phyloP scores from a whole-genome alignment of 2,888 invertebrate genomes.

The Mesorhabditis spiculigera region DNA sequence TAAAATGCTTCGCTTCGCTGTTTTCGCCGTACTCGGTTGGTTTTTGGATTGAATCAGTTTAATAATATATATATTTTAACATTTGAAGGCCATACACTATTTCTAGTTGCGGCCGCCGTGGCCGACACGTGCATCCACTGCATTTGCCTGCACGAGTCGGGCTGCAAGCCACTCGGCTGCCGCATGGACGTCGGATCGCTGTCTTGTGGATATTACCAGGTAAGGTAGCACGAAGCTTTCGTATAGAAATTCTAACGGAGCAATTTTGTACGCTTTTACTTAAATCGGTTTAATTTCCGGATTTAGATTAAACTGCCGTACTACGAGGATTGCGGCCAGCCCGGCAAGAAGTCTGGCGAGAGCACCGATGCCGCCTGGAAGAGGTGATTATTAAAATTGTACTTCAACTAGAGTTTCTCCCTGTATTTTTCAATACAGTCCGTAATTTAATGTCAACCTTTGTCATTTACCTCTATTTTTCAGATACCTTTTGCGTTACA shows the following conservation, averaged over 20 bases:
- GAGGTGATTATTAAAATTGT: slow-evolving; percentile 16
- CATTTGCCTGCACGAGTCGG: slow-evolving; percentile 33
- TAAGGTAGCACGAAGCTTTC: background rate
- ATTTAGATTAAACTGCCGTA: slow-evolving; percentile 45
- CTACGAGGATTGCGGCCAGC: slow-evolving; percentile 52
- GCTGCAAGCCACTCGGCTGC: slow-evolving; percentile 31
- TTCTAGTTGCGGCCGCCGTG: slow-evolving; percentile 12
- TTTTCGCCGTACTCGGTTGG: too few relatives aligned
- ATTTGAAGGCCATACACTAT: too few relatives aligned
- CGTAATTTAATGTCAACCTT: too few relatives aligned
- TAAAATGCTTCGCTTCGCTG: too few relatives aligned
- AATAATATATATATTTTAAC: too few relatives aligned
- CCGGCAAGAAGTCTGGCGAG: slow-evolving; percentile 48
- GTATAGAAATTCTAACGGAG: background rate
- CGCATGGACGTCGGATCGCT: slow-evolving; percentile 36
- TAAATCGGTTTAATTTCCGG: slow-evolving; percentile 46
- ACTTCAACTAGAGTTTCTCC: too few relatives aligned
- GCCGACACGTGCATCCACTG: slow-evolving; percentile 25
- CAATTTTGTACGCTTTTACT: background rate
- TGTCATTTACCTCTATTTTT: too few relatives aligned
- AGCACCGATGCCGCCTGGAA: slow-evolving; percentile 34
- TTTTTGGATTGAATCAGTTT: too few relatives aligned
- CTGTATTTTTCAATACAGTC: too few relatives aligned
- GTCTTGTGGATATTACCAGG: slow-evolving; percentile 40
- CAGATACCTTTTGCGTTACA: too few relatives aligned